Evolutionary conservation across 1,140 invertebrate genomes (phyloP), one percentile per base, ranked within the genome.

Genomic region (Solenopsis fugax): DNA sequence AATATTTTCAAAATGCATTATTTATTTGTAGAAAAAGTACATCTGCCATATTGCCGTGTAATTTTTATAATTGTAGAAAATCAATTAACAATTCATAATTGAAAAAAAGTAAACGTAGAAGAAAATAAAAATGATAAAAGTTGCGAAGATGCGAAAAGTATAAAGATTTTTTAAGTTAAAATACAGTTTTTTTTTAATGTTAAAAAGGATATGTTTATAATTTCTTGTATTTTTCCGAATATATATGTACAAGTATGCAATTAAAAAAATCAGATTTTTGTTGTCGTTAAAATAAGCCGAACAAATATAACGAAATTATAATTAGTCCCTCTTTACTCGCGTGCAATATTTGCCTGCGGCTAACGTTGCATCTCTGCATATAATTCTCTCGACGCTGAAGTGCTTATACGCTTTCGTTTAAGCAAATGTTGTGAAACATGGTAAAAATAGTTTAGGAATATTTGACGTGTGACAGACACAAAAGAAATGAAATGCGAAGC

Each of bases 371-470:
- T 45, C 72, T 29, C 12, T 12, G 62, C 41, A 7, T 18, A 37
- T 71, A 41, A 48, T 81, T 81, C 56, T 54, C 16, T 81, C 50
- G 2, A 6, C 16, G 13, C 37, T 18, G 5, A 45, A n/a, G 0
- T 60, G 60, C 48, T 60, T 48, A 18, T 50, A 10, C 41, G 41
- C 34, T 81, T 81, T 81, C 48, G 21, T 69, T 81, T 56, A 54
- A 71, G n/a, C 54, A 73, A 37, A 75, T 60, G 1, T 82, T 82
- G 34, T 21, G 24, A 75, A 73, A 84, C 29, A 29, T 18, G 13
- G 16, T 81, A 41, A 45, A 73, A 60, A 48, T n/a, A 48, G 12
- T 34, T 4, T 18, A 50, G 13, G 24, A 50, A 29, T 56, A 54
- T 41, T 10, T 24, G 54, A 65, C 54, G 24, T 24, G 24, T 24